Evolutionary conservation across 2,888 invertebrate genomes (phyloP).

Genomic region (Chloroclystis v-ata): DNA sequence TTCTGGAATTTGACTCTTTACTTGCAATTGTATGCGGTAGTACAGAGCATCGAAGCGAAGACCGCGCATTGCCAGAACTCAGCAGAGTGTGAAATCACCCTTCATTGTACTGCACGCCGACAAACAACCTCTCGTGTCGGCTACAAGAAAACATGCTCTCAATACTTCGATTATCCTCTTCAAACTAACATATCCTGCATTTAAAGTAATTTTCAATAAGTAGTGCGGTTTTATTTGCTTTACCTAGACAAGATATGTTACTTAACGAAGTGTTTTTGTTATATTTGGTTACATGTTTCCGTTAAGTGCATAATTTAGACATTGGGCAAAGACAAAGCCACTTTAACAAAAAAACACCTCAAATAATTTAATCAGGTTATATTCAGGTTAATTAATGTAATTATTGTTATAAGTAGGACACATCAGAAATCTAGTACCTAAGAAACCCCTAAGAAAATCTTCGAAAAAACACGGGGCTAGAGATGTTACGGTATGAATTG

Average conservation of each 20-base stretch:
- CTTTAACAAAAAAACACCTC: no score
- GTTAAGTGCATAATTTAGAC: no score
- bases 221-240: conserved; percentile 14
- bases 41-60: conserved; percentile 49
- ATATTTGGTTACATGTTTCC: background rate
- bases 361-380: no score
- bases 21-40: conserved; percentile 59
- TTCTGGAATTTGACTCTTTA: conserved; percentile 13
- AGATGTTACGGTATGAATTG: no score
- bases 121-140: conserved; percentile 43
- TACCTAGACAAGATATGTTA: background rate
- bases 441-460: no score
- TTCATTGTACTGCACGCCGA: conserved; percentile 51
- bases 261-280: background rate
- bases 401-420: no score
- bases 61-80: conserved; percentile 44
- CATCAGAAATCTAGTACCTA: no score
- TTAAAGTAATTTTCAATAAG: conserved; percentile 16
- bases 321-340: no score
- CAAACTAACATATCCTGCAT: conserved; percentile 31
- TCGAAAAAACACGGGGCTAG: no score
- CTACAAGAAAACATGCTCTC: conserved; percentile 33
- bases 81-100: conserved; percentile 69
- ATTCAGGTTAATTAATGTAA: no score
- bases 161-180: conserved; percentile 50